A percentile compares a stretch with the other conserved stretches of the same genome.
These are phyloP conservation scores for Cyclura pinguis DNA, from an alignment of 2,797 vertebrate species.

Conservation along the genomic window DNA sequence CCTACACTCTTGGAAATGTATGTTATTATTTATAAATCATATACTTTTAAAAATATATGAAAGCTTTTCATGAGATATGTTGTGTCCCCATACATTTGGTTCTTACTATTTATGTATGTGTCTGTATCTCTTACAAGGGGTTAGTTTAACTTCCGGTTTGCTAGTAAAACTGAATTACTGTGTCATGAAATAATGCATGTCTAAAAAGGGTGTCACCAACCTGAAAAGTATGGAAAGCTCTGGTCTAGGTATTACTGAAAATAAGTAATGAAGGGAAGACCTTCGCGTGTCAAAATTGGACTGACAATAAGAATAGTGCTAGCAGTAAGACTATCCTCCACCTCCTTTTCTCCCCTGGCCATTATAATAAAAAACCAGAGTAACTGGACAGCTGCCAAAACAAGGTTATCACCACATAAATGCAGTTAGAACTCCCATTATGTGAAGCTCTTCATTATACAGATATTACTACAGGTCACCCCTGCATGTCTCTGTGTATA, in stretches of 20 bases:
- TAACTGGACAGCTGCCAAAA: background rate
- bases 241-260: background rate
- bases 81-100: too few relatives aligned
- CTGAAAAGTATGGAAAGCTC: too few relatives aligned
- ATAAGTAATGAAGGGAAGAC: slow-evolving; percentile 5
- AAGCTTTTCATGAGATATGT: too few relatives aligned
- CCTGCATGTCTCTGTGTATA: background rate
- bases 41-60: too few relatives aligned
- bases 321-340: background rate
- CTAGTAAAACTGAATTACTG: too few relatives aligned
- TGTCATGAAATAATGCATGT: too few relatives aligned
- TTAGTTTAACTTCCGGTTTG: too few relatives aligned
- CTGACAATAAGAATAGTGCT: slow-evolving; percentile 13
- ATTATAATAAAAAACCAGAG: slow-evolving; percentile 22
- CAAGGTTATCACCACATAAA: slow-evolving; percentile 5
- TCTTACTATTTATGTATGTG: too few relatives aligned
- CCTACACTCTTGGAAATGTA: too few relatives aligned
- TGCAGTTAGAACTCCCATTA: background rate
- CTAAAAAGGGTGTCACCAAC: too few relatives aligned
- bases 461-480: background rate
- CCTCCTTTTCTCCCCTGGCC: background rate
- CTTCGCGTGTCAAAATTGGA: background rate
- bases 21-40: too few relatives aligned
- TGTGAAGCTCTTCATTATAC: background rate
- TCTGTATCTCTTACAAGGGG: too few relatives aligned